These are phyloP conservation scores for Lycaena phlaeas DNA, from an alignment of 2,888 invertebrate genomes.

Conservation along the genomic window DNA sequence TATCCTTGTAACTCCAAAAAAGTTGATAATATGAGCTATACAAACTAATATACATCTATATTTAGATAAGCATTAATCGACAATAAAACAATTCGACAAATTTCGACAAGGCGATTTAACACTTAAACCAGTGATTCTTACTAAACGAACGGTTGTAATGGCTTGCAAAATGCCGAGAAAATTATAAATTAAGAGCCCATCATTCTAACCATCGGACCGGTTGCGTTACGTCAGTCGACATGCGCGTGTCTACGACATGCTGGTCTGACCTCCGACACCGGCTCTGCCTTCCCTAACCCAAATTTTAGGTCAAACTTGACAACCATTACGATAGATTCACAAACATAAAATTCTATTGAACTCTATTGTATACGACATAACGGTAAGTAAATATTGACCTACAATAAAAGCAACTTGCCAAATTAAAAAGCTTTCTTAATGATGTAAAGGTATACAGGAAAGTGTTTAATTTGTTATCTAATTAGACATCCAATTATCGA, in stretches of 20 bases:
- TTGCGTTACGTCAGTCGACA: conserved; percentile 43
- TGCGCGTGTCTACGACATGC: conserved; percentile 29
- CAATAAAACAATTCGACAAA: too few species aligned
- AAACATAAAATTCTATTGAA: conserved; percentile 4
- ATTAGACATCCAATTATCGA: too few species aligned
- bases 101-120: too few species aligned
- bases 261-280: conserved; percentile 47
- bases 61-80: too few species aligned
- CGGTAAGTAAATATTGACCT: neutral
- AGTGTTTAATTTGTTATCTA: too few species aligned
- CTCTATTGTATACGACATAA: neutral
- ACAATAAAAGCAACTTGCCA: too few species aligned
- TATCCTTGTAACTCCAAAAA: too few species aligned
- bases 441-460: too few species aligned
- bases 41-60: too few species aligned
- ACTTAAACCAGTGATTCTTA: neutral
- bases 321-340: conserved; percentile 18
- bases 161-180: conserved; percentile 16
- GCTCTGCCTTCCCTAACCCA: conserved; percentile 37
- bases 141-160: conserved; percentile 7
- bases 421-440: too few species aligned
- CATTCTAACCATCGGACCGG: conserved; percentile 29
- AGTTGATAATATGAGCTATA: too few species aligned
- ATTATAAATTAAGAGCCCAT: conserved; percentile 17
- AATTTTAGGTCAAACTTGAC: conserved; percentile 40